Evolutionary conservation across 2,113 vertebrate species (phyloP).

Genomic region (Nibea albiflora): DNA sequence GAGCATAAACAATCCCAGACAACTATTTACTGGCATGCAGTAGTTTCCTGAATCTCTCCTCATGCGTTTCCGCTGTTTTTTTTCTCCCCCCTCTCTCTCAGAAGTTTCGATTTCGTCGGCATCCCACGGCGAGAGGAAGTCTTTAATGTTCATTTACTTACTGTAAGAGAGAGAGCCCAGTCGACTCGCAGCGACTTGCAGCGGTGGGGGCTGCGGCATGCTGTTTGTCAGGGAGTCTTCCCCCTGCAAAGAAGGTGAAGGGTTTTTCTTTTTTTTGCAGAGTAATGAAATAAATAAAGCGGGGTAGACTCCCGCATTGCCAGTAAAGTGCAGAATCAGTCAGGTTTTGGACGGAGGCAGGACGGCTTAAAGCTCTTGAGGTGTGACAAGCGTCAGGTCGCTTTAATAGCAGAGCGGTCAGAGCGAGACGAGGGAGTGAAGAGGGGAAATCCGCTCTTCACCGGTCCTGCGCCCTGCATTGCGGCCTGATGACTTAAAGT

Average conservation of each 20-base stretch:
- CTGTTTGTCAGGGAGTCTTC: constrained; percentile 11
- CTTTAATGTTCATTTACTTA: constrained; percentile 44
- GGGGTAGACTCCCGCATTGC: constrained; percentile 29
- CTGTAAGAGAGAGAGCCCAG: background rate
- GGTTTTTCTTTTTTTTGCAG: constrained; percentile 51
- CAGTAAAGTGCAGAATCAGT: constrained; percentile 37
- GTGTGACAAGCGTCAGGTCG: constrained; percentile 1
- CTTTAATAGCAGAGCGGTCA: background rate
- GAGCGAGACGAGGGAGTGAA: background rate
- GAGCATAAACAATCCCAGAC: constrained; percentile 64
- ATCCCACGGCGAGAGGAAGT: constrained; percentile 46
- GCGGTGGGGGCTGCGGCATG: constrained; percentile 52
- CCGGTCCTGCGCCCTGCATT: constrained; percentile 39
- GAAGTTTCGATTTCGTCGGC: constrained; percentile 32
- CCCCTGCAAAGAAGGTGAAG: constrained; percentile 20
- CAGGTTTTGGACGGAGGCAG: constrained; percentile 29
- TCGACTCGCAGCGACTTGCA: background rate
- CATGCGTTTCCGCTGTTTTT: constrained; percentile 45
- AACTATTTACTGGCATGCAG: constrained; percentile 61
- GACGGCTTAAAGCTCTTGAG: background rate
- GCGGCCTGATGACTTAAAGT: constrained; percentile 46
- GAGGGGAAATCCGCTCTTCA: background rate
- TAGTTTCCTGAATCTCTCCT: constrained; percentile 32
- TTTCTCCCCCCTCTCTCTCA: constrained; percentile 15
- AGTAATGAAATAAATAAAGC: constrained; percentile 65